Evolutionary conservation across 2,113 vertebrate genomes (phyloP).

Genomic region (Lophochroa leadbeateri): DNA sequence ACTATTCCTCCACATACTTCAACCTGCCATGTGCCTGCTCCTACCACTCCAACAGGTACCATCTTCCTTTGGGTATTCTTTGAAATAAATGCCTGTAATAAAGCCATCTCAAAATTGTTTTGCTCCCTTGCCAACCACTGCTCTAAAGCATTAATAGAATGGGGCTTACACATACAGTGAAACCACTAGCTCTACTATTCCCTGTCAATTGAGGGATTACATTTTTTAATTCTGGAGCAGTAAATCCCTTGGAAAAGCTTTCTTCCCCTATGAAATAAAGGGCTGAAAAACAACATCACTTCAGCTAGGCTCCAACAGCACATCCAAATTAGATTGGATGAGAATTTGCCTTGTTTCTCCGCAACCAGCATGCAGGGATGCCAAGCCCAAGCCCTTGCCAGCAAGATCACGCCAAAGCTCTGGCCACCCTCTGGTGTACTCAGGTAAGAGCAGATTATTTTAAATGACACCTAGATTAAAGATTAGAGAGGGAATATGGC

Average conservation of each 20-base stretch:
- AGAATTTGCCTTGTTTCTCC: not conserved
- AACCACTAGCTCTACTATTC: not conserved
- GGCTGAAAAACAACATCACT: not conserved
- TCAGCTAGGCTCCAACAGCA: not conserved
- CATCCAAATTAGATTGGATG: not conserved
- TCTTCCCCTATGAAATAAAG: not conserved
- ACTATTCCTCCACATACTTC: not conserved
- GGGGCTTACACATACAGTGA: not conserved
- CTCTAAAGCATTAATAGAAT: not conserved
- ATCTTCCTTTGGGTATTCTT: not conserved
- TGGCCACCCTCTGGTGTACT: not conserved
- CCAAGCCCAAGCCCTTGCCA: not conserved
- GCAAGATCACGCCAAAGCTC: not conserved
- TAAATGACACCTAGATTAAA: fast-evolving
- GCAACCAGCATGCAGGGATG: fast-evolving
- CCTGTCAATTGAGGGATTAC: not conserved
- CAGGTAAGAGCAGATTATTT: not conserved
- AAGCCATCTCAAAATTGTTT: not conserved
- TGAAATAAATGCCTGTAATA: not conserved
- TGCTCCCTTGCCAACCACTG: not conserved
- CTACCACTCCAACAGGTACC: not conserved
- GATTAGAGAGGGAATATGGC: too few species aligned
- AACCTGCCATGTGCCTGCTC: not conserved
- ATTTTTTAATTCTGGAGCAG: not conserved
- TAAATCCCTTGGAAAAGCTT: conserved; percentile 21